Conservation (phyloP, 2,113 vertebrate genomes). For the Mus musculus region DNA sequence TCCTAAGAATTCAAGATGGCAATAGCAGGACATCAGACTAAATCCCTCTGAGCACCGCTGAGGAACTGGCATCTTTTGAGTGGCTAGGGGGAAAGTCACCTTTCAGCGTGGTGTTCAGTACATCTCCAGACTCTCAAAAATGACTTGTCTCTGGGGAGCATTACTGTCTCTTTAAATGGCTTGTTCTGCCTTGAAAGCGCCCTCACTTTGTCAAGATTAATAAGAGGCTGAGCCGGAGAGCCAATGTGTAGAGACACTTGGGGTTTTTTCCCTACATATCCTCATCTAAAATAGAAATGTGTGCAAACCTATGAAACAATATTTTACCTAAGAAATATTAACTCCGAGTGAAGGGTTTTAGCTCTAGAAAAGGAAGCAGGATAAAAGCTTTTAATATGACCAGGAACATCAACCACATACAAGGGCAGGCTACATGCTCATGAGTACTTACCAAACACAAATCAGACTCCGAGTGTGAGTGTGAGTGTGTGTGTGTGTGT, state of each 20-base stretch:
- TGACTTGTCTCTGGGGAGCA: neutral
- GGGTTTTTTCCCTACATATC: neutral
- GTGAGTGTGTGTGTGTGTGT: neutral
- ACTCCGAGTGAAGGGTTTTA: neutral
- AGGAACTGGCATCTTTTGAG: neutral
- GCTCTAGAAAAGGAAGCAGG: constrained; percentile 48
- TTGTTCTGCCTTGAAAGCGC: constrained; percentile 9
- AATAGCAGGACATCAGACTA: neutral
- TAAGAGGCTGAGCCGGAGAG: neutral
- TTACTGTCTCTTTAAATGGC: constrained; percentile 35
- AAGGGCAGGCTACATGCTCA: neutral
- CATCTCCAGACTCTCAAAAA: neutral
- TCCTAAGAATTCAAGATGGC: constrained; percentile 1
- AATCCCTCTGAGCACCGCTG: neutral
- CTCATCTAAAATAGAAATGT: neutral
- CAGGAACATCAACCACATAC: neutral
- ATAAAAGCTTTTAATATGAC: neutral
- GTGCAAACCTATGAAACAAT: constrained; percentile 11
- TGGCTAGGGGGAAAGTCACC: neutral
- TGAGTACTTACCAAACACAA: neutral
- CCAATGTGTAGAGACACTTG: neutral
- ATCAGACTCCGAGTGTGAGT: neutral
- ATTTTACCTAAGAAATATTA: neutral
- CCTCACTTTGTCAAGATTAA: constrained; percentile 46
- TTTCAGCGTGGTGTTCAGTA: neutral